Base-by-base conservation (phyloP, 2,113 vertebrate genomes). In the Otus sunia region DNA sequence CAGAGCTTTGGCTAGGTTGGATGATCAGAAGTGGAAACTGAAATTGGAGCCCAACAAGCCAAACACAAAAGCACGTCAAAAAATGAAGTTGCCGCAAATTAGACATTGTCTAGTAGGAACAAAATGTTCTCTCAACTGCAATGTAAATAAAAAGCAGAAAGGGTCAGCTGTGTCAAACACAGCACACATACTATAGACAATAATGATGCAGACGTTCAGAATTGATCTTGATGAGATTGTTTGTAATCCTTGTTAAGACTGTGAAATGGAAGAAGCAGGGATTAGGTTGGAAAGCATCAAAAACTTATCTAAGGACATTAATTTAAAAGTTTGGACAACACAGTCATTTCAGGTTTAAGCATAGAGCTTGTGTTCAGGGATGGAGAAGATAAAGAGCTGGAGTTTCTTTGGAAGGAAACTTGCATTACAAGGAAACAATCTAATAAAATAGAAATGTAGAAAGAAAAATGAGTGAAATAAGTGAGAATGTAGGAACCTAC, bases 41-140 rank as follows among this genome's bases (percentile, higher is more conserved):
- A 52, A 78, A 27, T 11, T 41, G 17, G 37, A 45, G 32, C 29
- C 30, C 8, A 56, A 25, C 10, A 66, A 68, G 9, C 22, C 32
- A 45, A 63, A 23, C 12, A 6, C 14, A 55, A 76, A 76, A 76
- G 23, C n/a, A 39, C 3, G 6, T 10, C 14, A 76, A 68, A 60
- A 15, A 1, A 0, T 5, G 13, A n/a, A 60, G 5, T 17, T 87
- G 26, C 12, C 8, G 12, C 5, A 69, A 53, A 83, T 59, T 4
- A 62, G 30, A 34, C 4, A 9, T 78, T 74, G 87, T 52, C 25
- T 79, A 37, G 20, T 27, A 64, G 50, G 34, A 73, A 32, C 32
- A 9, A 39, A 39, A 18, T 58, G 50, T 4, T 79, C 16, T 50
- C 50, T 75, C 0, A 2, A 36, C 22, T 53, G 53, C 39, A 27